A percentile compares a stretch with the other conserved stretches of the same genome.
phyloP scores from a whole-genome alignment of 2,797 vertebrate genomes.

The Lindbergichthys nudifrons region DNA sequence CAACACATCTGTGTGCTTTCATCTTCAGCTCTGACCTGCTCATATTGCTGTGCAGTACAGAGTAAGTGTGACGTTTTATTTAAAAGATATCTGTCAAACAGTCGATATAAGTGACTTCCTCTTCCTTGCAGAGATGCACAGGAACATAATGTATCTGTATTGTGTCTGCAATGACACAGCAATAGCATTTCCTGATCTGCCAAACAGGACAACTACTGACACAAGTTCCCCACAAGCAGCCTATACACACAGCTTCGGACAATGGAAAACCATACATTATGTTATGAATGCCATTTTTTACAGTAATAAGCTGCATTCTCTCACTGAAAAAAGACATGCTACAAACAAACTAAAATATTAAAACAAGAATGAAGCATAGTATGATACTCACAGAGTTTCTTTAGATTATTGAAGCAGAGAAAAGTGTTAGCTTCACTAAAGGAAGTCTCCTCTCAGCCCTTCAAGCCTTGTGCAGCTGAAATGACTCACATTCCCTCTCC shows the following conservation, averaged over 20 bases:
- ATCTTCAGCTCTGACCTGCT: conserved; percentile 27
- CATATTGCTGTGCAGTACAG: not conserved
- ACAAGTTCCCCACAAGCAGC: conserved; percentile 24
- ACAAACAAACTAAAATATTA: conserved; percentile 13
- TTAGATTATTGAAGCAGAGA: conserved; percentile 61
- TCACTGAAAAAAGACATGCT: not conserved
- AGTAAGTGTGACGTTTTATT: conserved; percentile 26
- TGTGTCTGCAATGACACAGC: conserved; percentile 33
- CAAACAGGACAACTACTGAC: conserved; percentile 24
- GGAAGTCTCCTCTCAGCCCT: conserved; percentile 72
- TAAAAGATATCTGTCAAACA: conserved; percentile 24
- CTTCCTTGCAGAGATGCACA: conserved; percentile 15
- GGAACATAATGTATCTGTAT: conserved; percentile 23
- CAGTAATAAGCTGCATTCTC: not conserved
- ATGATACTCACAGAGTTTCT: conserved; percentile 81
- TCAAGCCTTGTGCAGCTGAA: conserved; percentile 81
- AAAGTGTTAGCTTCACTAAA: conserved; percentile 66
- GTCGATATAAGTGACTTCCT: conserved; percentile 27
- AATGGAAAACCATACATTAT: not conserved
- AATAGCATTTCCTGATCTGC: conserved; percentile 24
- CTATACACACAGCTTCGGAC: not conserved
- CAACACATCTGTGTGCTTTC: conserved; percentile 10
- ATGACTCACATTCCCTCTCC: conserved; percentile 93
- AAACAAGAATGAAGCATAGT: conserved; percentile 45
- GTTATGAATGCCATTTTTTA: not conserved